phyloP scores from a whole-genome alignment of 2,113 vertebrate genomes.

The Lates calcarifer region DNA sequence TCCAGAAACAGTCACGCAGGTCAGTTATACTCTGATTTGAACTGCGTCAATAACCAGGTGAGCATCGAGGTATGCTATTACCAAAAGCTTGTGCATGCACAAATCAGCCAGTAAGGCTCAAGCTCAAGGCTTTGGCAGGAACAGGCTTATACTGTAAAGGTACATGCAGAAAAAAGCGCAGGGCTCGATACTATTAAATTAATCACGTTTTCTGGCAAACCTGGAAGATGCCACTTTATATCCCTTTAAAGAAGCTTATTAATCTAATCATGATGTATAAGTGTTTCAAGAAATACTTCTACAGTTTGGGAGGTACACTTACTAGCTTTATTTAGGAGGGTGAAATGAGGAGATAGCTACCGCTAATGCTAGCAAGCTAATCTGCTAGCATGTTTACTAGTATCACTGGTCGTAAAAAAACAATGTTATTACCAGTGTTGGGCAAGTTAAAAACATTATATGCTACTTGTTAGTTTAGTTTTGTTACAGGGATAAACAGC shows the following conservation, averaged over 20 bases:
- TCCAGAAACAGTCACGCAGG: constrained; percentile 51
- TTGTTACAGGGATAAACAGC: no score
- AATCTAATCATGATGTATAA: constrained; percentile 53
- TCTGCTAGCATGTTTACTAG: background rate
- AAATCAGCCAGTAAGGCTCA: constrained; percentile 65
- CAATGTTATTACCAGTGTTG: no score
- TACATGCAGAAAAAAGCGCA: constrained; percentile 77
- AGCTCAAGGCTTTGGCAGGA: constrained; percentile 72
- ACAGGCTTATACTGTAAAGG: constrained; percentile 69
- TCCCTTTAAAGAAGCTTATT: constrained; percentile 59
- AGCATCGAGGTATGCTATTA: constrained; percentile 55
- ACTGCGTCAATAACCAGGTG: constrained; percentile 48
- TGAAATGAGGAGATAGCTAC: constrained; percentile 6
- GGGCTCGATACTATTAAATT: constrained; percentile 49
- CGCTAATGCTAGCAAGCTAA: background rate
- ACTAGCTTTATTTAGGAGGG: constrained; percentile 8
- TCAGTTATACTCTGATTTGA: constrained; percentile 48
- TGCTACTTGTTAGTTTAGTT: no score
- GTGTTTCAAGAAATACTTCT: constrained; percentile 32
- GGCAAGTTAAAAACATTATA: no score
- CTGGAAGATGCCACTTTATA: constrained; percentile 44
- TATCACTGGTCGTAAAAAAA: no score
- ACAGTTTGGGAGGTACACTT: constrained; percentile 23
- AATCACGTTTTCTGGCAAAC: constrained; percentile 35
- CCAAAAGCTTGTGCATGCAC: constrained; percentile 78